A percentile compares a stretch with the other conserved stretches of the same genome.
Evolutionary conservation across 1,140 invertebrate genomes (phyloP).

Genomic region (Maniola jurtina): DNA sequence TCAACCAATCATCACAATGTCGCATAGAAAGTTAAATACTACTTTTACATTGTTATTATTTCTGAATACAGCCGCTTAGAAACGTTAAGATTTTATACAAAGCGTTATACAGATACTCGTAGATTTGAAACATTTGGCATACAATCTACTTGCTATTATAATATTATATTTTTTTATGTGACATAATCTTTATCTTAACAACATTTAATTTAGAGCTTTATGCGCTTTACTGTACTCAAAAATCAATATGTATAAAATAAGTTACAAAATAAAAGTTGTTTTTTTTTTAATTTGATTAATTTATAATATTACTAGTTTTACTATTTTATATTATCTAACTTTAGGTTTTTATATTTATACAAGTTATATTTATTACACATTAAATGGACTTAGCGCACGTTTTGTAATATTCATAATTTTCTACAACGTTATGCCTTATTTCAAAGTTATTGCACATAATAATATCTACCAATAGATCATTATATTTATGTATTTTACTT

Average conservation of each 20-base stretch:
- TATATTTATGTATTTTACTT: neutral
- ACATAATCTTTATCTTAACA: neutral
- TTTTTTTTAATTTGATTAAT: neutral
- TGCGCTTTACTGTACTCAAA: too few relatives aligned
- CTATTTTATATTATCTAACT: neutral
- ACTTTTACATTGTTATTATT: slow-evolving; percentile 32
- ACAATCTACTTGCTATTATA: slow-evolving; percentile 1
- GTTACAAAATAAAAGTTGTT: too few relatives aligned
- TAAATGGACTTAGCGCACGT: slow-evolving; percentile 2
- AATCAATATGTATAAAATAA: neutral
- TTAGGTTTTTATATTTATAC: neutral
- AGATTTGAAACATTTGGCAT: slow-evolving; percentile 17
- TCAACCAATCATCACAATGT: slow-evolving; percentile 49
- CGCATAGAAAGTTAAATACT: slow-evolving; percentile 56
- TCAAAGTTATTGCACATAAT: neutral
- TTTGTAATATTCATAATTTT: neutral
- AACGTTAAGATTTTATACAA: slow-evolving; percentile 18
- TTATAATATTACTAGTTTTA: neutral
- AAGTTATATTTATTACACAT: neutral
- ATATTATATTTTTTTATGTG: neutral
- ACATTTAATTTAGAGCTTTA: too few relatives aligned
- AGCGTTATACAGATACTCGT: slow-evolving; percentile 14
- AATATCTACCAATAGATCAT: too few relatives aligned
- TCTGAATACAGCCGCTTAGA: slow-evolving; percentile 24
- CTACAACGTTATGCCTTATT: neutral